Base-by-base conservation (phyloP, 2,797 vertebrate species). In the Kryptolebias ocellatus region DNA sequence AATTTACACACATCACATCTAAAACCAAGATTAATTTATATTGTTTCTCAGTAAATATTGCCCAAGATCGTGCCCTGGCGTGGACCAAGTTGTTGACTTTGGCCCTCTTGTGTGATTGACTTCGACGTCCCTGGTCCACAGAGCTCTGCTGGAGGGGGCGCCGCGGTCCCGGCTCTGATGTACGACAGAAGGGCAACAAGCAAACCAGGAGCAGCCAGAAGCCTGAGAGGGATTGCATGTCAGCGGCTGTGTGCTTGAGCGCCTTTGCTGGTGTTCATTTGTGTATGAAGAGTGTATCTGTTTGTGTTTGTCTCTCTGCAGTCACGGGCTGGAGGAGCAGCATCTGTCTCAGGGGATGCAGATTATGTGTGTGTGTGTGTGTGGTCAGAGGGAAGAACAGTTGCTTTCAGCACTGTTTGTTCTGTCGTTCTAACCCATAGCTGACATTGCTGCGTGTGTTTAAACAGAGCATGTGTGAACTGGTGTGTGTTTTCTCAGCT, bases 381-480 rank as follows among this genome's bases (percentile, higher is more conserved):
- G 61, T 56, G 24, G 8, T 18, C 7, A 39, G 34, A 28, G 52
- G 14, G 57, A 27, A 47, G 4, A 6, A 11, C 24, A 42, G 64
- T 45, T 71, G 67, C 78, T 64, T 37, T 54, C 42, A 69, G 61
- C 44, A 3, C 60, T 64, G 60, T 53, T 47, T 20, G 60, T 67
- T 80, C 74, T 72, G 58, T 51, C 20, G 49, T 72, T 86, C 45
- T 68, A 28, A 31, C 34, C 62, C 37, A 1, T 7, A 69, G 72
- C 77, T 86, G 81, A 83, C 81, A 68, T 69, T 73, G 73, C 64
- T 72, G 70, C 67, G 67, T 73, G 67, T 53, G 78, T 74, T 70
- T 64, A 72, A 64, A 49, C 69, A 45, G 53, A 50, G 46, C 53
- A 49, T 63, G 37, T 62, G 20, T 24, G 37, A 29, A 46, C 8